Conservation (phyloP, 2,797 vertebrate species). For the Chaetophractus vellerosus region DNA sequence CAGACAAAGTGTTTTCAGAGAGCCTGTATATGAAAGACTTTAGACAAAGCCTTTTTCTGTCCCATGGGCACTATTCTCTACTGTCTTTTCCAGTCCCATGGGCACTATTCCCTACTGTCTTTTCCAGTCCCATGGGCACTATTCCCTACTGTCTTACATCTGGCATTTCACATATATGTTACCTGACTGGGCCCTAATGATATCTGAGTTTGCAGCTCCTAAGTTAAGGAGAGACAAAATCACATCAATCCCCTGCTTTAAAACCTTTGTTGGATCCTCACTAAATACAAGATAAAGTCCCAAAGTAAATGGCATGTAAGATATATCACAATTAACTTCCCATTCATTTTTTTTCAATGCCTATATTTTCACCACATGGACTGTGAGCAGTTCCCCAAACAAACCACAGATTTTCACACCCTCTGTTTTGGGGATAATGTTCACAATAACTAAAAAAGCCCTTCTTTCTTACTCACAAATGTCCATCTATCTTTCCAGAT, state of each 20-base stretch:
- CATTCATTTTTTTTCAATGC: background rate
- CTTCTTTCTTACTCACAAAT: background rate
- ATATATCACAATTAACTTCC: background rate
- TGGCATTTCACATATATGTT: background rate
- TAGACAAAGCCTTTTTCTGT: too few species aligned
- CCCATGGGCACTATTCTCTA: too few species aligned
- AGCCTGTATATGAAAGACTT: background rate
- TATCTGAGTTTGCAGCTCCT: background rate
- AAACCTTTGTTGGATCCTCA: background rate
- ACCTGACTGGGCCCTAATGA: slow-evolving; percentile 35
- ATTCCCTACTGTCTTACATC: background rate
- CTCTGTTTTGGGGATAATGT: background rate
- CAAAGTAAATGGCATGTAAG: background rate
- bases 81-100: too few species aligned
- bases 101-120: too few species aligned
- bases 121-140: background rate
- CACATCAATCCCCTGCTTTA: background rate
- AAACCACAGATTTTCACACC: background rate
- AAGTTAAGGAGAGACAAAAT: slow-evolving; percentile 59
- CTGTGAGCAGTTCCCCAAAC: background rate
- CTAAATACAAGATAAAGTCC: background rate
- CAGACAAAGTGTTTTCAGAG: background rate
- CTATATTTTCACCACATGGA: background rate
- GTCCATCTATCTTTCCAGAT: slow-evolving; percentile 4
- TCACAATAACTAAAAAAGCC: slow-evolving; percentile 21